These are phyloP conservation scores for Papilio elwesi DNA, from an alignment of 2,888 invertebrate species.

Conservation along the genomic window DNA sequence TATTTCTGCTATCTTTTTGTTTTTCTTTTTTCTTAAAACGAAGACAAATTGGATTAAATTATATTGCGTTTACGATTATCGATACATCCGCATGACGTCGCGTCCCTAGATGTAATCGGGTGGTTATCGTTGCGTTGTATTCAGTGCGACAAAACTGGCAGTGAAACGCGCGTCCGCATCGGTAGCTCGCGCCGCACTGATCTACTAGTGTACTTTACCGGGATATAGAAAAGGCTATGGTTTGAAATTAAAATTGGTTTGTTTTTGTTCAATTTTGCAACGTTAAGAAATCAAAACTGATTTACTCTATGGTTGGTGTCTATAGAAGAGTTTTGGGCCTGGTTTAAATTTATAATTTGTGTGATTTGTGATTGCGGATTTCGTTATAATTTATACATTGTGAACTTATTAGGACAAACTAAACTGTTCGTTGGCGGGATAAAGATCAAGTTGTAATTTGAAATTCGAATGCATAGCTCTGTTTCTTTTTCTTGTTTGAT, in stretches of 20 bases:
- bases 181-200: conserved; percentile 39
- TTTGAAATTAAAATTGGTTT: conserved; percentile 42
- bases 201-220: conserved; percentile 31
- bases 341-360: conserved; percentile 3
- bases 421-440: conserved; percentile 36
- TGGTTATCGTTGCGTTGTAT: conserved; percentile 60
- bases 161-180: conserved; percentile 36
- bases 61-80: conserved; percentile 52
- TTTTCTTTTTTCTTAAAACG: too few relatives aligned
- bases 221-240: conserved; percentile 3
- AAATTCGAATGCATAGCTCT: conserved; percentile 35
- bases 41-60: conserved; percentile 1
- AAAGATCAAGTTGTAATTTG: conserved; percentile 24
- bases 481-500: conserved; percentile 28
- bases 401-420: conserved; percentile 12
- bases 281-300: conserved; percentile 21
- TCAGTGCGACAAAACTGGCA: conserved; percentile 42
- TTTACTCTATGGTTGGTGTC: conserved; percentile 24
- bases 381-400: background rate
- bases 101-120: conserved; percentile 67
- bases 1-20: too few relatives aligned
- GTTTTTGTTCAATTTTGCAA: conserved; percentile 28
- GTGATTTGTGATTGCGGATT: conserved; percentile 23
- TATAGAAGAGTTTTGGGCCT: conserved; percentile 10
- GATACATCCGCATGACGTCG: conserved; percentile 49